Conservation (phyloP, 2,888 invertebrate species). For the Calliphora vomitoria region DNA sequence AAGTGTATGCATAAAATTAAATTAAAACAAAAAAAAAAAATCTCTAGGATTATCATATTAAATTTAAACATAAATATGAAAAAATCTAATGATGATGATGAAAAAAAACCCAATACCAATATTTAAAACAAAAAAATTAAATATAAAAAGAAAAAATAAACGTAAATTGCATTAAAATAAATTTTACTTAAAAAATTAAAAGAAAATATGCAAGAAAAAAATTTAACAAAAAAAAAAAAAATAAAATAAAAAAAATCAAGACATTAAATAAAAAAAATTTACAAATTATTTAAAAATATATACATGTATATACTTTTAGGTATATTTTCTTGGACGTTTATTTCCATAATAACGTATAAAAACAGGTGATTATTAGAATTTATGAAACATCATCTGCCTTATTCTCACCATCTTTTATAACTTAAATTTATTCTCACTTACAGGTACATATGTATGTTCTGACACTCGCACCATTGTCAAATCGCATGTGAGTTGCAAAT, state of each 20-base stretch:
- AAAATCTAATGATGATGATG: conserved; percentile 34
- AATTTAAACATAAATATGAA: conserved; percentile 65
- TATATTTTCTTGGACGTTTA: neutral
- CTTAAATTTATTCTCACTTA: too few relatives aligned
- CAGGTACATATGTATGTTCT: too few relatives aligned
- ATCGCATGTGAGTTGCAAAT: too few relatives aligned
- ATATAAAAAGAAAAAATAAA: conserved; percentile 54
- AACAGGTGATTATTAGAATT: neutral
- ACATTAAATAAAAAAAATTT: conserved; percentile 72
- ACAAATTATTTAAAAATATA: conserved; percentile 73
- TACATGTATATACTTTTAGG: conserved; percentile 1
- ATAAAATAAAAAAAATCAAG: conserved; percentile 62
- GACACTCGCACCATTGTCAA: too few relatives aligned
- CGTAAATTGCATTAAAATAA: conserved; percentile 73
- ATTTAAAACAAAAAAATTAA: conserved; percentile 53
- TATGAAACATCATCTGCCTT: too few relatives aligned
- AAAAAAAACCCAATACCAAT: conserved; percentile 63
- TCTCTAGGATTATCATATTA: conserved; percentile 73
- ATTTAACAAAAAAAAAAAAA: conserved; percentile 56
- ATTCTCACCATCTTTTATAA: too few relatives aligned
- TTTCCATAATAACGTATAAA: neutral
- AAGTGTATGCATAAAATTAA: conserved; percentile 69
- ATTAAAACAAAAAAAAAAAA: conserved; percentile 50
- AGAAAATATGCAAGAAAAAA: conserved; percentile 62
- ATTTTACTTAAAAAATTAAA: conserved; percentile 71